phyloP scores from a whole-genome alignment of 2,797 vertebrate species.

The Sarcoramphus papa region DNA sequence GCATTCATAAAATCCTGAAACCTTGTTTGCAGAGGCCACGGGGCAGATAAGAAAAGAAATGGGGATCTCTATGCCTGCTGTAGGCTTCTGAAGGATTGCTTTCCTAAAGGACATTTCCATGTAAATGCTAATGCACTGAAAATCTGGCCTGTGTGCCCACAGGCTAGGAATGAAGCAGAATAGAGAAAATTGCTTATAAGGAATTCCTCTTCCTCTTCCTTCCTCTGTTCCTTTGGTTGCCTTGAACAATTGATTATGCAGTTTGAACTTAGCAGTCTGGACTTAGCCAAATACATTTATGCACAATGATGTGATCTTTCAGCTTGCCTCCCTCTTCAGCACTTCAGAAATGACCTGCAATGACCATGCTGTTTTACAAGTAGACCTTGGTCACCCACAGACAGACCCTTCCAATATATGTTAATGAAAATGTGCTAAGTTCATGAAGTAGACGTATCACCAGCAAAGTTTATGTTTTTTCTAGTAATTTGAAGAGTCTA shows the following conservation, averaged over 20 bases:
- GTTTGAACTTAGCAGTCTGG: background rate
- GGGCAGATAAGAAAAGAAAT: background rate
- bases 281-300: background rate
- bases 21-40: background rate
- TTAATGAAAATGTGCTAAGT: background rate
- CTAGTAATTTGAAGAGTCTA: background rate
- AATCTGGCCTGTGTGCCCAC: background rate
- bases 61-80: background rate
- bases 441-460: background rate
- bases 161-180: background rate
- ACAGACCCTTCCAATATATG: background rate
- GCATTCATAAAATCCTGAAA: background rate
- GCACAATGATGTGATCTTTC: background rate
- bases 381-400: background rate
- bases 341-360: background rate
- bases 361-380: background rate
- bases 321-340: background rate
- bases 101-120: background rate
- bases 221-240: background rate
- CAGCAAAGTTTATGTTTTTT: background rate
- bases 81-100: background rate
- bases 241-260: background rate
- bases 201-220: conserved; percentile 8
- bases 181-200: background rate
- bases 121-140: background rate